phyloP scores from a whole-genome alignment of 2,113 vertebrate genomes.

The Silurus glanis region DNA sequence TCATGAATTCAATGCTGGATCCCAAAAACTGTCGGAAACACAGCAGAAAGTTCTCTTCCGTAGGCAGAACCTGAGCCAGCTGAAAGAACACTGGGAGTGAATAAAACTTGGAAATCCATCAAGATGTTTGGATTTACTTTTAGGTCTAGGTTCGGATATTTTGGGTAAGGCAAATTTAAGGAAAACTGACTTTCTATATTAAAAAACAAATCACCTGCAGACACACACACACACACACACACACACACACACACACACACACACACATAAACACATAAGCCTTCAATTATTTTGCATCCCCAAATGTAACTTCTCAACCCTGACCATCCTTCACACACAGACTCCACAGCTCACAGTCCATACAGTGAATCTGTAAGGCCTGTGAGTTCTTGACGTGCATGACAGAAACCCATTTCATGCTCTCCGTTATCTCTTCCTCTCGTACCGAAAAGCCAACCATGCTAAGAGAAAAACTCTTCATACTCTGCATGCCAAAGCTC shows the following conservation, averaged over 20 bases:
- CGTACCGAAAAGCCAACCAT: background rate
- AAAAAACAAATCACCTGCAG: too few relatives aligned
- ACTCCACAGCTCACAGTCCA: background rate
- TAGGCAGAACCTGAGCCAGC: conserved; percentile 95
- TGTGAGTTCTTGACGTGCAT: background rate
- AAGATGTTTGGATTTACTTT: too few relatives aligned
- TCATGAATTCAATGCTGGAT: conserved; percentile 92
- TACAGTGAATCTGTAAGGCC: background rate
- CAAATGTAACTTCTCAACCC: background rate
- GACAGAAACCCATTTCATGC: background rate
- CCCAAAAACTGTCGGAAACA: conserved; percentile 93
- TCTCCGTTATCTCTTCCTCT: background rate
- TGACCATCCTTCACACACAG: background rate
- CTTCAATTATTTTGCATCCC: background rate
- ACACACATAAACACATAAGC: too few relatives aligned
- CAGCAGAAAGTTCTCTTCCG: conserved; percentile 95
- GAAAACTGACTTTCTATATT: too few relatives aligned
- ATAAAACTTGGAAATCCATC: too few relatives aligned
- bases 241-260: too few relatives aligned
- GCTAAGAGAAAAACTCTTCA: background rate
- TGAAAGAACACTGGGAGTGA: conserved; percentile 49
- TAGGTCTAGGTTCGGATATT: too few relatives aligned
- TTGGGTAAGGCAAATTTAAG: too few relatives aligned
- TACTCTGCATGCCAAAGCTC: background rate
- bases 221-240: too few relatives aligned